Evolutionary conservation across 2,113 vertebrate genomes (phyloP).

Genomic region (Harpagus bidentatus): DNA sequence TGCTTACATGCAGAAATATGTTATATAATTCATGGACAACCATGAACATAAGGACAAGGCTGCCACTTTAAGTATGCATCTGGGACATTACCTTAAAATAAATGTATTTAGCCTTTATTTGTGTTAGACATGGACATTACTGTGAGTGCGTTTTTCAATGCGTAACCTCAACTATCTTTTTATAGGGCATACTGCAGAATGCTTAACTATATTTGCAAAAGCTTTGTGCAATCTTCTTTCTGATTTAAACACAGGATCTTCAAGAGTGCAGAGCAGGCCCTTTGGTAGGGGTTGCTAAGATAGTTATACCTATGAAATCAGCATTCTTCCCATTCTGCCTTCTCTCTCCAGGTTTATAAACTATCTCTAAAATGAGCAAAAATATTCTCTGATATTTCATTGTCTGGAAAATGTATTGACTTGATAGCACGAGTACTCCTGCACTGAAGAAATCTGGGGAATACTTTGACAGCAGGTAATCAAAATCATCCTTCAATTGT

Average conservation of each 20-base stretch:
- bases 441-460: background rate
- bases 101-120: background rate
- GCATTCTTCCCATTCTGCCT: background rate
- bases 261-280: background rate
- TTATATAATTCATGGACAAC: background rate
- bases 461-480: constrained; percentile 46
- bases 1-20: background rate
- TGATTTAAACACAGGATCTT: background rate
- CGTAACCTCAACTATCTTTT: background rate
- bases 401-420: background rate
- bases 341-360: background rate
- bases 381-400: constrained; percentile 19
- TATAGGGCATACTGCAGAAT: background rate
- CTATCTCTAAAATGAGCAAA: background rate
- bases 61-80: background rate
- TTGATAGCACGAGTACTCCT: background rate
- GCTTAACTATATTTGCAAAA: background rate
- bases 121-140: background rate
- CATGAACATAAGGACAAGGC: background rate
- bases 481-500: constrained; percentile 42
- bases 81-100: background rate
- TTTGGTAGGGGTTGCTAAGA: background rate
- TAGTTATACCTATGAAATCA: background rate
- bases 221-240: background rate
- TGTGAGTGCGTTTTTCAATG: background rate